A percentile compares a stretch with the other conserved stretches of the same genome.
Conservation (phyloP, 1,140 invertebrate genomes). For the Temnothorax nylanderi region DNA sequence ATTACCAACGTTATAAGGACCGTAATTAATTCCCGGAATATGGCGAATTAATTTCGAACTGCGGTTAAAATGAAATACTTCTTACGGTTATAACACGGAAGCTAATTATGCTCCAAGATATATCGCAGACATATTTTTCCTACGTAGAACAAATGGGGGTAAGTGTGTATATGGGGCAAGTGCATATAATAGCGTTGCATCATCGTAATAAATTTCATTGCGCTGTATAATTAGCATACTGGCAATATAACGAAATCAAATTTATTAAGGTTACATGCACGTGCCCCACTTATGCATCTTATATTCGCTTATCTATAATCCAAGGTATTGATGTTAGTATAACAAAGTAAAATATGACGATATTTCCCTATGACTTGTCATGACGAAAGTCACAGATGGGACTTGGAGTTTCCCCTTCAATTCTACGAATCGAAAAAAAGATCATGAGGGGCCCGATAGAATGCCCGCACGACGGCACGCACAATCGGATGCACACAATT, state of each 20-base stretch:
- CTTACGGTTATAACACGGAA: constrained; percentile 55
- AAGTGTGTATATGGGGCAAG: constrained; percentile 50
- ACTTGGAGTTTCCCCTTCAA: constrained; percentile 47
- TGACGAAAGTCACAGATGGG: constrained; percentile 51
- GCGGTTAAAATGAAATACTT: constrained; percentile 63
- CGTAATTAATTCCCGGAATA: constrained; percentile 53
- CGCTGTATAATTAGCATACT: constrained; percentile 25
- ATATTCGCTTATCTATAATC: constrained; percentile 1
- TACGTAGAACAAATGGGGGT: constrained; percentile 32
- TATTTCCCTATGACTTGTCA: constrained; percentile 42
- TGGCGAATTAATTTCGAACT: constrained; percentile 56
- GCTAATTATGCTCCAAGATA: constrained; percentile 51
- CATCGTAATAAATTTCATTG: constrained; percentile 40
- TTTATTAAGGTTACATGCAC: constrained; percentile 8
- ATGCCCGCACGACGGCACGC: not conserved
- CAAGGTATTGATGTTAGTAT: not conserved
- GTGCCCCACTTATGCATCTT: not conserved
- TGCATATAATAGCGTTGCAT: constrained; percentile 43
- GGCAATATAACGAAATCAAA: constrained; percentile 20
- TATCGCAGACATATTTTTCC: constrained; percentile 55
- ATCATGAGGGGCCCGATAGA: constrained; percentile 22
- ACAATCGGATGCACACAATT: not conserved
- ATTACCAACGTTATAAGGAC: constrained; percentile 51
- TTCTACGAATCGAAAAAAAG: constrained; percentile 29
- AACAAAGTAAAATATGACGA: constrained; percentile 21